Evolutionary conservation across 2,797 vertebrate species (phyloP).

Genomic region (Gallinago stenura): DNA sequence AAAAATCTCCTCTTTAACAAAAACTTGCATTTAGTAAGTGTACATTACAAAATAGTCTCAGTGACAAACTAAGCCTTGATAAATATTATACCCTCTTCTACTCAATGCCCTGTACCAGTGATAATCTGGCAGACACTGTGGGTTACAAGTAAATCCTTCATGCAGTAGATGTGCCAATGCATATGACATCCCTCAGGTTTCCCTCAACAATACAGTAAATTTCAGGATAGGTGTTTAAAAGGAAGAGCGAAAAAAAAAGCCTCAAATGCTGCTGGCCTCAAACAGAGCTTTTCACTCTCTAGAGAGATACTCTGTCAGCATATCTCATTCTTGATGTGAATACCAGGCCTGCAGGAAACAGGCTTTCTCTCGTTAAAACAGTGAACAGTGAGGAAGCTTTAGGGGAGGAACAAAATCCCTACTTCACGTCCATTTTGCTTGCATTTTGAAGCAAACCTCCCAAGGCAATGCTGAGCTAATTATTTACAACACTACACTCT

Average conservation of each 20-base stretch:
- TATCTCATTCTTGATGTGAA: not conserved
- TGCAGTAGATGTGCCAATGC: not conserved
- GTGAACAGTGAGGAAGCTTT: not conserved
- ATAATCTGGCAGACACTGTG: not conserved
- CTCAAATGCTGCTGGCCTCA: not conserved
- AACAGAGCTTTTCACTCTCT: constrained; percentile 11
- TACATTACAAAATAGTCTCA: not conserved
- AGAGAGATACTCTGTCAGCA: not conserved
- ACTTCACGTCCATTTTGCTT: not conserved
- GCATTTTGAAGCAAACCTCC: not conserved
- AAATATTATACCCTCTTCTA: not conserved
- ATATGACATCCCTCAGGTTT: not conserved
- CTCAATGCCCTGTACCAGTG: too few species aligned
- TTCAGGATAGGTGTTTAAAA: not conserved
- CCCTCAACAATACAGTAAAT: not conserved
- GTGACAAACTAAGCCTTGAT: not conserved
- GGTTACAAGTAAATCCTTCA: not conserved
- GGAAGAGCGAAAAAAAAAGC: too few species aligned
- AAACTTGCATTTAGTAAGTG: not conserved
- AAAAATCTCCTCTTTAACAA: not conserved
- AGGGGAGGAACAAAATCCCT: constrained; percentile 6
- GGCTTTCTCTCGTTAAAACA: constrained; percentile 10
- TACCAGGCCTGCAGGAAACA: not conserved
- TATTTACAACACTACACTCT: not conserved
- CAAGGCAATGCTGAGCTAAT: not conserved